These are phyloP conservation scores for Cylloceria caligata DNA, from an alignment of 2,888 invertebrate species.

Conservation along the genomic window DNA sequence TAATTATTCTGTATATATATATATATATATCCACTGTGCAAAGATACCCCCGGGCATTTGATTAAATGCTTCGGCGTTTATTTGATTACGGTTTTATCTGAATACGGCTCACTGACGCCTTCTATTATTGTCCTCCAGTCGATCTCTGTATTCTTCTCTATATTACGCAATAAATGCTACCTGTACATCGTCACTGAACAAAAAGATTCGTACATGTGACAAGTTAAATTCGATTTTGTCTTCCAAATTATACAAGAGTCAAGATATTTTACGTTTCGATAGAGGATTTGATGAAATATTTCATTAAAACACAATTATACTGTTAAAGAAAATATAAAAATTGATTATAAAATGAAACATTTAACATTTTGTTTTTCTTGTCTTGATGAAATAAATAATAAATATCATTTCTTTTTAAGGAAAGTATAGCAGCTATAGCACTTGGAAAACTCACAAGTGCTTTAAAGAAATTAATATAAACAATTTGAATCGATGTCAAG, in stretches of 20 bases:
- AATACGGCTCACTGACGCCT: slow-evolving; percentile 61
- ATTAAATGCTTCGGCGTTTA: slow-evolving; percentile 59
- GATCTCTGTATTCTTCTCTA: slow-evolving; percentile 38
- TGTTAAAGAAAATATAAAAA: not conserved
- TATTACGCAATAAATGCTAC: not conserved
- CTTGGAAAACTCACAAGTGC: not conserved
- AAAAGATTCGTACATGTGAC: not conserved
- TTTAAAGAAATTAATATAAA: too few relatives aligned
- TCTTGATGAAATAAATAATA: too few relatives aligned
- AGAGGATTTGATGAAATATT: not conserved
- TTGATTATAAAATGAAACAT: too few relatives aligned
- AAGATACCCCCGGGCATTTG: slow-evolving; percentile 33
- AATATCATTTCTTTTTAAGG: too few relatives aligned
- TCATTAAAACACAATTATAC: not conserved
- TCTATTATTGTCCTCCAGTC: slow-evolving; percentile 43
- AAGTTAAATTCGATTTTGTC: not conserved
- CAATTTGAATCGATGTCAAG: too few relatives aligned
- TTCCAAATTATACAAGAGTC: not conserved
- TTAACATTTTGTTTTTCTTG: too few relatives aligned
- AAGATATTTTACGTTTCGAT: not conserved
- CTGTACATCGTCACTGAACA: not conserved
- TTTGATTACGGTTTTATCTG: slow-evolving; percentile 61
- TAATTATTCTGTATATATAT: slow-evolving; percentile 27
- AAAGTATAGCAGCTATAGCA: not conserved
- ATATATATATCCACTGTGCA: slow-evolving; percentile 13